phyloP scores from a whole-genome alignment of 2,888 invertebrate species.

The Dryobotodes eremita region DNA sequence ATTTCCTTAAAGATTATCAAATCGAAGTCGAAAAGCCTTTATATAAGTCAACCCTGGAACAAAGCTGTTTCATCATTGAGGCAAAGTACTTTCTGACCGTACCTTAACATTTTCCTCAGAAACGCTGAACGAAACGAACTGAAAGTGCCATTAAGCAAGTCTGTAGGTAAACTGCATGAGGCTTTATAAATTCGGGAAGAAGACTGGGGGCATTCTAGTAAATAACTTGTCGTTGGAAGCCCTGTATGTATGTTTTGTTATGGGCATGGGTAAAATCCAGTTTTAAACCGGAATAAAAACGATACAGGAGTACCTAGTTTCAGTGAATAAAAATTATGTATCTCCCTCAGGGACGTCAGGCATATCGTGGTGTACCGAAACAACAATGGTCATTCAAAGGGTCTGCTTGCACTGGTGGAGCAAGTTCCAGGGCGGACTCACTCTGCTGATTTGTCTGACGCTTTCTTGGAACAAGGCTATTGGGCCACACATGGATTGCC shows the following conservation, averaged over 20 bases:
- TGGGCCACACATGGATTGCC: constrained; percentile 94
- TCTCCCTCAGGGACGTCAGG: constrained; percentile 77
- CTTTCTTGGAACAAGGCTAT: constrained; percentile 92
- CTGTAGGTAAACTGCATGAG: constrained; percentile 23
- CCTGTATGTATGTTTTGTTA: constrained; percentile 31
- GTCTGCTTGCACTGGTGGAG: constrained; percentile 93
- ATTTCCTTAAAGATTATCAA: not conserved
- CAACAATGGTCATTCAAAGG: constrained; percentile 81
- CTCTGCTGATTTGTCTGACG: constrained; percentile 92
- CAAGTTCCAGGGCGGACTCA: constrained; percentile 93
- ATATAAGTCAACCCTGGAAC: not conserved
- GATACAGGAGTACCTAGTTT: not conserved
- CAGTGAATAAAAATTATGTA: not conserved
- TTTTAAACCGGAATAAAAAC: constrained; percentile 16
- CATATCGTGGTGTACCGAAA: constrained; percentile 84
- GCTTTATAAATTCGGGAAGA: not conserved
- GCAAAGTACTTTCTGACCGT: constrained; percentile 17
- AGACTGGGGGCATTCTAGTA: constrained; percentile 6
- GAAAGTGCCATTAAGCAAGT: constrained; percentile 12
- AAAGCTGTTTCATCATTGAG: not conserved
- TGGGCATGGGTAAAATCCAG: constrained; percentile 11
- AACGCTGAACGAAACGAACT: constrained; percentile 29
- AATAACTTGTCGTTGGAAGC: constrained; percentile 35
- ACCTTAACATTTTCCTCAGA: constrained; percentile 45
- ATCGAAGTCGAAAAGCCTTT: not conserved